These are phyloP conservation scores for Lagopus muta DNA, from an alignment of 2,113 vertebrate species.

Conservation along the genomic window DNA sequence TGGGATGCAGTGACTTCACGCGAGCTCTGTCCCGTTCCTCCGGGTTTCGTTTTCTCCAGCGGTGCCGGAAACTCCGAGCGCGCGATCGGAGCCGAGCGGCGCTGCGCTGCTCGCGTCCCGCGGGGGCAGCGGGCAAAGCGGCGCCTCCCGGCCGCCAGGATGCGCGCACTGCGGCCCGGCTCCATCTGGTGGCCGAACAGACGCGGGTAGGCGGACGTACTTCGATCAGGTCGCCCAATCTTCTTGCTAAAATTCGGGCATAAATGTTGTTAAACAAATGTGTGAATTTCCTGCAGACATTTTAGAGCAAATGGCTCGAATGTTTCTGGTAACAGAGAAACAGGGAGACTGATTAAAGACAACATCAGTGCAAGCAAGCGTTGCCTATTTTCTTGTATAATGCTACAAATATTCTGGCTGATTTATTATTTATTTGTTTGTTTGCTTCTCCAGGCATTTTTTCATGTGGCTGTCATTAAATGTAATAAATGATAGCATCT, in stretches of 20 bases:
- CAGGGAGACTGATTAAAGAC: not conserved
- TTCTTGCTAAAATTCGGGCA: not conserved
- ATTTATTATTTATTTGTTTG: not conserved
- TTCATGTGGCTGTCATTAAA: not conserved
- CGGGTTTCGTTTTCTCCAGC: not conserved
- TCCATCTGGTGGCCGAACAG: constrained; percentile 61
- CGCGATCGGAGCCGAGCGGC: not conserved
- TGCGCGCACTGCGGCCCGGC: constrained; percentile 17
- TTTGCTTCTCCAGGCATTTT: not conserved
- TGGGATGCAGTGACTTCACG: not conserved
- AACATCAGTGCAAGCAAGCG: not conserved
- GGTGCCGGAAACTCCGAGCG: not conserved
- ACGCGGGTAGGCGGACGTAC: too few relatives aligned
- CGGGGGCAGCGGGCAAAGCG: not conserved
- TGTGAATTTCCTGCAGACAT: not conserved
- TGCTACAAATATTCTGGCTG: too few relatives aligned
- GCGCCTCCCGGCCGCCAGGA: too few relatives aligned
- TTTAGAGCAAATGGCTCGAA: not conserved
- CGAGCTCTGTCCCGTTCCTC: not conserved
- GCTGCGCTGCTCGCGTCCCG: not conserved
- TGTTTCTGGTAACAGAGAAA: not conserved
- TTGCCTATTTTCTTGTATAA: not conserved
- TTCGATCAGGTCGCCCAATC: not conserved
- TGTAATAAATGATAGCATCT: not conserved
- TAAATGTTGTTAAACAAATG: not conserved